A percentile compares a stretch with the other conserved stretches of the same genome.
Evolutionary conservation across 2,113 vertebrate species (phyloP).

Genomic region (Promerops cafer): DNA sequence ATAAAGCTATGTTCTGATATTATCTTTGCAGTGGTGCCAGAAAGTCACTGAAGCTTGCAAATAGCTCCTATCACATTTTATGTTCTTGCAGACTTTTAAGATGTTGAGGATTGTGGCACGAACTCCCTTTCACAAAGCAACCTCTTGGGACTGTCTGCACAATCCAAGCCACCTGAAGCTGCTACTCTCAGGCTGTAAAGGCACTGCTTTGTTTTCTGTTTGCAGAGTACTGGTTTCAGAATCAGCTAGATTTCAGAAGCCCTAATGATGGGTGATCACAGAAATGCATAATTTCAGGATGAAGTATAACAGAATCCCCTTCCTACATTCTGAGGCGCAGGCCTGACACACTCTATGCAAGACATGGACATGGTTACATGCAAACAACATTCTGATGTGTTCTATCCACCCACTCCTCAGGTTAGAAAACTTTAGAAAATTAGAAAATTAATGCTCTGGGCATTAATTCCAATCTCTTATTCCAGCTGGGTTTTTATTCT

Average conservation of each 20-base stretch:
- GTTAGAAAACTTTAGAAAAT: not conserved
- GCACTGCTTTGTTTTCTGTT: not conserved
- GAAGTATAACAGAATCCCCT: not conserved
- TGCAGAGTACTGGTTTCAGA: not conserved
- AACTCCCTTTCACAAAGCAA: not conserved
- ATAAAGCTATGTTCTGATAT: not conserved
- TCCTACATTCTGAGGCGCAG: not conserved
- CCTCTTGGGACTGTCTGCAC: not conserved
- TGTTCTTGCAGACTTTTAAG: not conserved
- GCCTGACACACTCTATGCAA: not conserved
- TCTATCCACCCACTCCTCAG: not conserved
- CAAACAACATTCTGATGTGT: not conserved
- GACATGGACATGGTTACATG: not conserved
- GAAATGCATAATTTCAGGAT: not conserved
- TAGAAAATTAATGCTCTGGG: no score
- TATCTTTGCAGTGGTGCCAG: not conserved
- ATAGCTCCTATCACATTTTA: not conserved
- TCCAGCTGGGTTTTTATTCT: not conserved
- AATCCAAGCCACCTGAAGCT: not conserved
- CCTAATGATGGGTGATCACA: not conserved
- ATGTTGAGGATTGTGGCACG: rapidly evolving
- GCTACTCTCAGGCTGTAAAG: not conserved
- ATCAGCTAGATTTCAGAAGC: not conserved
- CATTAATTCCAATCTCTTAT: not conserved
- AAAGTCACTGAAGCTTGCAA: not conserved